Conservation (phyloP, 2,113 vertebrate genomes). For the Plecturocebus donacophilus region DNA sequence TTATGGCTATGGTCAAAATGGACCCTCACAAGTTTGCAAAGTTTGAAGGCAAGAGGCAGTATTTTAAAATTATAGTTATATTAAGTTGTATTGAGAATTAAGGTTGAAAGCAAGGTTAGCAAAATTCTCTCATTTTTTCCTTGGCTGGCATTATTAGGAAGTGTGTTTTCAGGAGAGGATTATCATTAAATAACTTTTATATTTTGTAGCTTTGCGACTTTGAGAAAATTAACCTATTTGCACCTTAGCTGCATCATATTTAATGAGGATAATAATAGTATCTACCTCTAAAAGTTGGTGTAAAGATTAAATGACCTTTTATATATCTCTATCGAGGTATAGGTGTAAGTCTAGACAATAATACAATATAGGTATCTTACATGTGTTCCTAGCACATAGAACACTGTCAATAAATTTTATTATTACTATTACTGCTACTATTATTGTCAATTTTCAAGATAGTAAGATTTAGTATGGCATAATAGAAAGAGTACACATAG, state of each 20-base stretch:
- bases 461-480: not conserved
- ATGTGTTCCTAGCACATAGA: not conserved
- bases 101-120: slow-evolving; percentile 28
- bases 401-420: not conserved
- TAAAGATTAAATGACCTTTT: not conserved
- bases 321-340: not conserved
- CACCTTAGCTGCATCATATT: not conserved
- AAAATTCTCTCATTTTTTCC: slow-evolving; percentile 28
- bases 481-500: not conserved
- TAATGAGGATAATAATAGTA: slow-evolving; percentile 18
- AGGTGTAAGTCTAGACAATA: not conserved
- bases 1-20: not conserved
- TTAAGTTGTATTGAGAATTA: not conserved
- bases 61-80: not conserved
- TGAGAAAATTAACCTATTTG: slow-evolving; percentile 39
- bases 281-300: not conserved
- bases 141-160: not conserved
- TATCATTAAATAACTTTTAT: slow-evolving; percentile 33
- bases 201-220: slow-evolving; percentile 10
- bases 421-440: not conserved
- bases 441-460: not conserved
- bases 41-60: not conserved
- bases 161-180: not conserved
- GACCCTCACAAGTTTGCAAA: not conserved
- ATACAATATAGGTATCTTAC: not conserved